Evolutionary conservation across 2,888 invertebrate genomes (phyloP).

Genomic region (Minunthozetes semirufus): DNA sequence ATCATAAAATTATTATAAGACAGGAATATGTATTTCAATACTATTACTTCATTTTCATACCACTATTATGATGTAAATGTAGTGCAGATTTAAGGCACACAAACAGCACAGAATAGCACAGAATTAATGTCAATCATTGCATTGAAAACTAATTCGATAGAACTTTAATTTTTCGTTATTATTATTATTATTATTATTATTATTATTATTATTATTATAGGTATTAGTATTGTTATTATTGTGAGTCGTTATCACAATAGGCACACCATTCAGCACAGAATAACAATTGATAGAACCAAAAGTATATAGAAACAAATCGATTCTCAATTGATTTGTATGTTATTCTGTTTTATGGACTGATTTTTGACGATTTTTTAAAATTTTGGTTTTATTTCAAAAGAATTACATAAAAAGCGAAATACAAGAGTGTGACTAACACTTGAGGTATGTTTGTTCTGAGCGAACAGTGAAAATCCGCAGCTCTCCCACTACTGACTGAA

Average conservation of each 20-base stretch:
- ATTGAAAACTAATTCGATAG: neutral
- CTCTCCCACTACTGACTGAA: neutral
- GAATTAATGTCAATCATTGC: neutral
- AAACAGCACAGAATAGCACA: neutral
- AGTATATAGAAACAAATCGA: no score
- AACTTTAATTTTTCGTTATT: no score
- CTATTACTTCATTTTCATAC: neutral
- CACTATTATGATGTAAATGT: neutral
- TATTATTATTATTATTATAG: no score
- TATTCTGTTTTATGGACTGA: no score
- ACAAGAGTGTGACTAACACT: constrained; percentile 3
- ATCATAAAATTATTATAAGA: no score
- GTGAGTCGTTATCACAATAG: no score
- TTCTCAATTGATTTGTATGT: no score
- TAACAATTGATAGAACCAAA: no score
- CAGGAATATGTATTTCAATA: no score
- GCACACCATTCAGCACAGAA: no score
- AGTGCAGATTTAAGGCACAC: neutral
- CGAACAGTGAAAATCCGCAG: constrained; percentile 9
- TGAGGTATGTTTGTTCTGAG: neutral
- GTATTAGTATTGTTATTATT: no score
- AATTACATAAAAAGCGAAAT: neutral
- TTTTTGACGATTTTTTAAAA: neutral
- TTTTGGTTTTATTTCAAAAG: neutral
- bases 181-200: no score